Conservation (phyloP, 2,888 invertebrate genomes). For the Cremastinae sp. region DNA sequence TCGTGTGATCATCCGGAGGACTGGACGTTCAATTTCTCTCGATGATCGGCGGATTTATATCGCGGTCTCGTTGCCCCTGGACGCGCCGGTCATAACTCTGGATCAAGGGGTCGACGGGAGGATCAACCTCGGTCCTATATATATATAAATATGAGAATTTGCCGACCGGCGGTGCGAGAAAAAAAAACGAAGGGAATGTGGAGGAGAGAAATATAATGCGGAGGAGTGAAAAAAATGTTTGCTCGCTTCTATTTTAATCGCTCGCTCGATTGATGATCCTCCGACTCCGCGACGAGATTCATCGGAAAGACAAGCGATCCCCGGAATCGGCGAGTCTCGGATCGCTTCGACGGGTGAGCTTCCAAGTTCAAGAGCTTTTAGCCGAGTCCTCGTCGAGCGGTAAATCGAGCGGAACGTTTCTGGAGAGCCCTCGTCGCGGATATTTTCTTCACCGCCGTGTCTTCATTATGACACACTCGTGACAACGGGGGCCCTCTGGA, state of each 20-base stretch:
- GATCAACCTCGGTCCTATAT: conserved; percentile 44
- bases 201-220: not conserved
- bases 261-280: too few species aligned
- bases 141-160: conserved; percentile 49
- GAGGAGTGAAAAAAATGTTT: conserved; percentile 29
- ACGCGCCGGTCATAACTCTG: conserved; percentile 23
- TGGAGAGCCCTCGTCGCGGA: not conserved
- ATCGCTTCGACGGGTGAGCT: too few species aligned
- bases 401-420: not conserved
- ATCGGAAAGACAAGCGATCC: too few species aligned
- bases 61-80: conserved; percentile 5
- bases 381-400: too few species aligned
- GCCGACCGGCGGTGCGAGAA: not conserved
- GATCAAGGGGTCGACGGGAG: conserved; percentile 43
- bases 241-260: not conserved
- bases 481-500: not conserved
- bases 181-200: not conserved
- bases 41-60: conserved; percentile 7
- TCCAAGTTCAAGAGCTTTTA: too few species aligned
- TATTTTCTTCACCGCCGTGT: not conserved
- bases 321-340: too few species aligned
- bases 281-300: too few species aligned
- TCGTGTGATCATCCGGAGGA: too few species aligned
- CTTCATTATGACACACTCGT: conserved; percentile 30
- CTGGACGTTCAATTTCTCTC: too few species aligned